A percentile compares a stretch with the other conserved stretches of the same genome.
Evolutionary conservation across 2,113 vertebrate genomes (phyloP).

Genomic region (Cyanoderma ruficeps): DNA sequence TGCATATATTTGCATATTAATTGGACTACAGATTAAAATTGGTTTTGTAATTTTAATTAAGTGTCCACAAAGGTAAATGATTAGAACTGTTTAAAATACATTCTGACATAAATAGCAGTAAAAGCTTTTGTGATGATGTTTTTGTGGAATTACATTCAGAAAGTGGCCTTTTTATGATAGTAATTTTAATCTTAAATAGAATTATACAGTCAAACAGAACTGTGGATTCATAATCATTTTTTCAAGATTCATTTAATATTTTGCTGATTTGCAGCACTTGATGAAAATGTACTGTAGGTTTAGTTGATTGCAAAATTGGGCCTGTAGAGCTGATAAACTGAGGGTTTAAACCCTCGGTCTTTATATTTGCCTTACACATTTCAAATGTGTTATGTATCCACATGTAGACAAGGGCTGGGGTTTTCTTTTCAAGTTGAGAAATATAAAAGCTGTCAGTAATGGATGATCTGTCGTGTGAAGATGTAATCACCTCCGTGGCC

Average conservation of each 20-base stretch:
- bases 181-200: conserved; percentile 98
- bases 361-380: conserved; percentile 61
- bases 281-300: conserved; percentile 87
- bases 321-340: conserved; percentile 74
- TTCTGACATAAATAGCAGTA: conserved; percentile 99
- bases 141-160: conserved; percentile 97
- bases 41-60: conserved; percentile 99
- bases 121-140: conserved; percentile 91
- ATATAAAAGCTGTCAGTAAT: conserved; percentile 58
- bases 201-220: conserved; percentile 95
- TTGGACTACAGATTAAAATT: conserved; percentile 99
- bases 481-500: conserved; percentile 70
- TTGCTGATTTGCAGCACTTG: conserved; percentile 89
- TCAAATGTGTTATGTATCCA: conserved; percentile 61
- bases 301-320: conserved; percentile 84
- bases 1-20: conserved; percentile 99
- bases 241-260: conserved; percentile 90
- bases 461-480: conserved; percentile 69
- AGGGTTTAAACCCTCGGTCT: conserved; percentile 73
- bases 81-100: conserved; percentile 99
- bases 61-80: conserved; percentile 99
- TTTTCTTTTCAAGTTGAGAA: conserved; percentile 49
- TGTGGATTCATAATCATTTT: conserved; percentile 87
- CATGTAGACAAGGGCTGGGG: not conserved
- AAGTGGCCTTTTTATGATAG: conserved; percentile 99